A percentile compares a stretch with the other conserved stretches of the same genome.
Evolutionary conservation across 2,113 vertebrate species (phyloP).

Genomic region (Empidonax alnorum): DNA sequence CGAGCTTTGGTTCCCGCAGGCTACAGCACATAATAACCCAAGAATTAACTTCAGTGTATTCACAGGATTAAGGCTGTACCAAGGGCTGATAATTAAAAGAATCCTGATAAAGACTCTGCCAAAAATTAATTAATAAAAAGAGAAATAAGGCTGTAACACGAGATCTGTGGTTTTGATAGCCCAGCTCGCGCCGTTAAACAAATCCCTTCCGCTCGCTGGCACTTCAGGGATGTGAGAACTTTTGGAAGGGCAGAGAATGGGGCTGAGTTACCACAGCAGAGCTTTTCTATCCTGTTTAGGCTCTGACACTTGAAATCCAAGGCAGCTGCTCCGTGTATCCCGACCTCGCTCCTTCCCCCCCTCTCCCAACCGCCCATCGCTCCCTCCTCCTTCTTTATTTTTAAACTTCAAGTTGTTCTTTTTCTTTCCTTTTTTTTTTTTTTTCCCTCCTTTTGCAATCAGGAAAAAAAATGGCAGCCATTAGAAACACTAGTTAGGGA

Average conservation of each 20-base stretch:
- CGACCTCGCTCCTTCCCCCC: neutral
- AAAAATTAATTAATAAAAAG: conserved; percentile 19
- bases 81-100: conserved; percentile 27
- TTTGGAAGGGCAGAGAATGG: neutral
- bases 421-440: neutral
- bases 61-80: neutral
- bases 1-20: neutral
- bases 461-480: conserved; percentile 41
- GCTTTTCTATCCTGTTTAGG: neutral
- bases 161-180: neutral
- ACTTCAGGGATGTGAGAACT: neutral
- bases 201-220: neutral
- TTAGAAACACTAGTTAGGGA: conserved; percentile 62
- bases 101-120: conserved; percentile 10
- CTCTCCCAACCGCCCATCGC: neutral
- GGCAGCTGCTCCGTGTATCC: neutral
- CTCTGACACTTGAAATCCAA: neutral
- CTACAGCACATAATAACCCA: neutral
- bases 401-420: conserved; percentile 20
- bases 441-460: neutral
- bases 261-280: neutral
- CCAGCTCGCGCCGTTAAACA: neutral
- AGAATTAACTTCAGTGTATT: neutral
- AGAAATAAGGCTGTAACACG: neutral
- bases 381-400: neutral